Evolutionary conservation across 2,888 invertebrate species (phyloP).

Genomic region (Stenichneumon culpator): DNA sequence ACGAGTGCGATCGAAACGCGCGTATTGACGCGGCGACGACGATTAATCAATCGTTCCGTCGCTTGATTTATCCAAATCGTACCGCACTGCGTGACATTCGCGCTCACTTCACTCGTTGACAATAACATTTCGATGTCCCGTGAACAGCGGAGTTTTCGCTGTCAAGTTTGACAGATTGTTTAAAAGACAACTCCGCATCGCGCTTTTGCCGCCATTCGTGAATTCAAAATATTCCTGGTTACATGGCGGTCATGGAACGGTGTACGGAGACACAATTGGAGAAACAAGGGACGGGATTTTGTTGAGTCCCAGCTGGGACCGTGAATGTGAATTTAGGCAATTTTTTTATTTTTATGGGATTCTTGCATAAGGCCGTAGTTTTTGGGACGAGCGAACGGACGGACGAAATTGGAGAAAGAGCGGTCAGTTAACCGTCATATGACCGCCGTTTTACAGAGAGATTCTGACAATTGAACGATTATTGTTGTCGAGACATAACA

Average conservation of each 20-base stretch:
- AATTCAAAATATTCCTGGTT: slow-evolving; percentile 24
- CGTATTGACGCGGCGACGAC: background rate
- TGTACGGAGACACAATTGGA: background rate
- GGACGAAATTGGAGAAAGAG: too few species aligned
- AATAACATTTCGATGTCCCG: background rate
- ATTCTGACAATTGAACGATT: too few species aligned
- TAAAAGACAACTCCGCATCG: slow-evolving; percentile 71
- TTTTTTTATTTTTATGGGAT: background rate
- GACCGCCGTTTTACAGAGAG: too few species aligned
- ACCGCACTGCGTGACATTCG: background rate
- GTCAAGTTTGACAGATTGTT: slow-evolving; percentile 68
- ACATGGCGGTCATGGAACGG: slow-evolving; percentile 35
- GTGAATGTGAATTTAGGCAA: background rate
- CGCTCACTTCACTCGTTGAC: background rate
- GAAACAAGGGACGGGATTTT: background rate
- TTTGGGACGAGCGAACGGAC: too few species aligned
- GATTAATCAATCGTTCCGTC: background rate
- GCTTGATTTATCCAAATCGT: background rate
- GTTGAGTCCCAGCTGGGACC: background rate
- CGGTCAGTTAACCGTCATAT: too few species aligned
- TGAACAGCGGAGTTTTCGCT: background rate
- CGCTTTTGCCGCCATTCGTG: slow-evolving; percentile 67
- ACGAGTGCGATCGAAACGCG: slow-evolving; percentile 16
- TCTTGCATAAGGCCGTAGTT: too few species aligned
- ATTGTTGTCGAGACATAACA: too few species aligned